phyloP scores from a whole-genome alignment of 2,797 vertebrate species.

The Taeniopygia guttata region DNA sequence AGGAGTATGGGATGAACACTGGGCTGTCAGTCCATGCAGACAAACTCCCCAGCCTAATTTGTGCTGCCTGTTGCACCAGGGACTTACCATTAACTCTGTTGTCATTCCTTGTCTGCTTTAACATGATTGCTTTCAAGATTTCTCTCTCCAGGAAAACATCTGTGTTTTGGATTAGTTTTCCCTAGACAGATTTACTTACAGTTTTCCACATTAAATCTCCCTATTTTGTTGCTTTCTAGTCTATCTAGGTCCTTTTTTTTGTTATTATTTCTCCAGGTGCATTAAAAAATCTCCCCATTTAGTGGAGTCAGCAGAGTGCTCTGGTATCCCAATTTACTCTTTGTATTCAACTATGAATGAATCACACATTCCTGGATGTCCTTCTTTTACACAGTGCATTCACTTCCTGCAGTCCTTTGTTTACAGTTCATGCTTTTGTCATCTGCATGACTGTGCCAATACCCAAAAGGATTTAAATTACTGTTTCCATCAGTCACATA shows the following conservation, averaged over 20 bases:
- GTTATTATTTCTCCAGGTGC: slow-evolving; percentile 66
- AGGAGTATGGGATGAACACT: not conserved
- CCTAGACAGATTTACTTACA: slow-evolving; percentile 47
- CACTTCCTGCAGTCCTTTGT: slow-evolving; percentile 31
- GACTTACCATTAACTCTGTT: slow-evolving; percentile 27
- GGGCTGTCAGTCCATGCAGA: not conserved
- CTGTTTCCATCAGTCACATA: slow-evolving; percentile 26
- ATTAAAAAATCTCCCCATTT: slow-evolving; percentile 62
- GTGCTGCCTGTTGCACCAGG: slow-evolving; percentile 12
- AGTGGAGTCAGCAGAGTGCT: slow-evolving; percentile 71
- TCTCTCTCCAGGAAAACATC: slow-evolving; percentile 58
- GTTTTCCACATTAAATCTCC: slow-evolving; percentile 58
- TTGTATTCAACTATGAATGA: slow-evolving; percentile 23
- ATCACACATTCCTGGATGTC: slow-evolving; percentile 21
- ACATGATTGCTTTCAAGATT: slow-evolving; percentile 49
- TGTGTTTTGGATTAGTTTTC: slow-evolving; percentile 63
- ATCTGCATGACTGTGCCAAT: slow-evolving; percentile 1
- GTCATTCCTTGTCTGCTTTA: slow-evolving; percentile 36
- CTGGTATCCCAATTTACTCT: slow-evolving; percentile 60
- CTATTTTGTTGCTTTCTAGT: slow-evolving; percentile 64
- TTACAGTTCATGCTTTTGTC: slow-evolving; percentile 46
- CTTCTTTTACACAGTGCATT: not conserved
- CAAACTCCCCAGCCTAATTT: not conserved
- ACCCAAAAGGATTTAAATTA: slow-evolving; percentile 33
- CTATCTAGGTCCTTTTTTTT: slow-evolving; percentile 57